Evolutionary conservation across 2,888 invertebrate genomes (phyloP).

Genomic region (Metopia argyrocephala): DNA sequence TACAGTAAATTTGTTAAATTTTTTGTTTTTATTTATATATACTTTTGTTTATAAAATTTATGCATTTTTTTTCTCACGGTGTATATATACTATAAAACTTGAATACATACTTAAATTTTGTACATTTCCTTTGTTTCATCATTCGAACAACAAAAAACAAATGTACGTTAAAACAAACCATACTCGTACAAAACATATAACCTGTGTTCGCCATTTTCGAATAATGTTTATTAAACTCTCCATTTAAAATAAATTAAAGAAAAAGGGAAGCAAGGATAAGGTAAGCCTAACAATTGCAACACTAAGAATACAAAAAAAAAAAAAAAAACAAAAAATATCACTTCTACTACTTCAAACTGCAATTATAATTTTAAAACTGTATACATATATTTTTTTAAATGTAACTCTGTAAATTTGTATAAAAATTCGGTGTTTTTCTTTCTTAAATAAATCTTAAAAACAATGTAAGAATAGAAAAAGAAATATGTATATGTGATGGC

Average conservation of each 20-base stretch:
- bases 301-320: background rate
- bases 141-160: constrained; percentile 35
- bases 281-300: constrained; percentile 80
- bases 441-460: too few species aligned
- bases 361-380: constrained; percentile 1
- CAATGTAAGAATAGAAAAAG: too few species aligned
- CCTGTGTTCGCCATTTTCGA: constrained; percentile 70
- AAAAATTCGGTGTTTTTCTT: background rate
- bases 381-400: constrained; percentile 12
- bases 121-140: constrained; percentile 58
- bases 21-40: too few species aligned
- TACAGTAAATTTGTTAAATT: constrained; percentile 12
- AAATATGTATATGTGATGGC: constrained; percentile 25
- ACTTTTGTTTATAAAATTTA: too few species aligned
- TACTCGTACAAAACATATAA: constrained; percentile 42
- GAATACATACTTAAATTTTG: constrained; percentile 52
- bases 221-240: constrained; percentile 62
- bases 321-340: background rate
- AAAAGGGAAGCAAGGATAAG: constrained; percentile 93
- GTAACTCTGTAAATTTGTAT: background rate
- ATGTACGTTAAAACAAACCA: constrained; percentile 25
- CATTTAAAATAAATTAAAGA: constrained; percentile 79
- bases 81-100: constrained; percentile 52
- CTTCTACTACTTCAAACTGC: constrained; percentile 4
- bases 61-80: constrained; percentile 42